Conservation (phyloP, 2,113 vertebrate species). For the Ammodytes dubius region DNA sequence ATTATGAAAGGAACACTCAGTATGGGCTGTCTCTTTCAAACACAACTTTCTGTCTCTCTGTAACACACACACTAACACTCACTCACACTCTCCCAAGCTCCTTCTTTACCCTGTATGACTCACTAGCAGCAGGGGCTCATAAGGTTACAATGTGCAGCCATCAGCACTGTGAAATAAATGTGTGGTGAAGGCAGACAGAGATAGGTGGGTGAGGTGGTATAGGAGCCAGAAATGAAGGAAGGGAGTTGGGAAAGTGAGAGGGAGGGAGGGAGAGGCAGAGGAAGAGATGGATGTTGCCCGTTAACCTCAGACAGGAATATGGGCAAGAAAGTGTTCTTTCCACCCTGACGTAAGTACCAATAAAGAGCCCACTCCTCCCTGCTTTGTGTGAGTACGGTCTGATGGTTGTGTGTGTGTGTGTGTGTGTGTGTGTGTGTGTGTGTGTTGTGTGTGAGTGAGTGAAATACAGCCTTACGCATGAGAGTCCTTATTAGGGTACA, state of each 20-base stretch:
- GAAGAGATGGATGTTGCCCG: constrained; percentile 72
- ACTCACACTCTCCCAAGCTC: constrained; percentile 19
- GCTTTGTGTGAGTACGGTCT: constrained; percentile 6
- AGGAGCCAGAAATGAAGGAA: constrained; percentile 47
- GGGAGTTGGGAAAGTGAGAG: constrained; percentile 38
- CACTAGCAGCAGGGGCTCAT: constrained; percentile 48
- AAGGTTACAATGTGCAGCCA: constrained; percentile 67
- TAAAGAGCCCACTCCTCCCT: constrained; percentile 70
- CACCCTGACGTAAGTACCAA: constrained; percentile 79
- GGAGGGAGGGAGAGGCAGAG: constrained; percentile 24
- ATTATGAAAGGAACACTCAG: constrained; percentile 49
- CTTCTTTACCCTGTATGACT: constrained; percentile 60
- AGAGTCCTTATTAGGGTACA: constrained; percentile 58
- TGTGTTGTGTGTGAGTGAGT: constrained; percentile 15
- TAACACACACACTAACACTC: constrained; percentile 2
- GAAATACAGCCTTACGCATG: constrained; percentile 42
- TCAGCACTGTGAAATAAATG: constrained; percentile 53
- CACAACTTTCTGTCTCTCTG: constrained; percentile 1
- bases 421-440: constrained; percentile 10
- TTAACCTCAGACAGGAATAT: constrained; percentile 79
- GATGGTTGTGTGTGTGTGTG: constrained; percentile 1
- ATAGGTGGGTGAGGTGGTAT: constrained; percentile 22
- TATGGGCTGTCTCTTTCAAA: constrained; percentile 28
- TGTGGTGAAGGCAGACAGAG: constrained; percentile 49
- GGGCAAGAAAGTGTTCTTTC: constrained; percentile 81